Percentiles rank a stretch among this genome's conserved stretches.
phyloP scores from a whole-genome alignment of 2,797 vertebrate species.

The Malacoctenus gilli region DNA sequence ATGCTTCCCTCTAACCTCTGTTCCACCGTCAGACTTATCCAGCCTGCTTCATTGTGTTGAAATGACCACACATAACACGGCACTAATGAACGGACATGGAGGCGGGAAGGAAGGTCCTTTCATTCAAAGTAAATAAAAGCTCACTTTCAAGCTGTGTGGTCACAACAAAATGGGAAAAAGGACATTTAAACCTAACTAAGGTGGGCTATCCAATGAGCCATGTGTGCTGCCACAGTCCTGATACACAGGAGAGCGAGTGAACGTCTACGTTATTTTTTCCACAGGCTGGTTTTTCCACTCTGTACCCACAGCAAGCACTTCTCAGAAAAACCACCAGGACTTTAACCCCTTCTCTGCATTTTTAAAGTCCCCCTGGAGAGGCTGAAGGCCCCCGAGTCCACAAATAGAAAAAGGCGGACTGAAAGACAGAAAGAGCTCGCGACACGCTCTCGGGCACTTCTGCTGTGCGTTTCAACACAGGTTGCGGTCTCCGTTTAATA shows the following conservation, averaged over 20 bases:
- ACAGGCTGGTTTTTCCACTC: constrained; percentile 22
- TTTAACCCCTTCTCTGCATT: constrained; percentile 42
- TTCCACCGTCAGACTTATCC: constrained; percentile 4
- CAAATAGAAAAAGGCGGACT: constrained; percentile 23
- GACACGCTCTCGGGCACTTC: not conserved
- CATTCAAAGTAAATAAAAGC: too few relatives aligned
- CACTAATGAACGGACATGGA: not conserved
- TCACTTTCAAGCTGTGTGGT: too few relatives aligned
- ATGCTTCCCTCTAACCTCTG: constrained; percentile 16
- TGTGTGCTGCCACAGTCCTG: not conserved
- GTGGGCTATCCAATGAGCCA: not conserved
- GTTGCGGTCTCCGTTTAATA: constrained; percentile 36
- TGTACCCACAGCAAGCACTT: constrained; percentile 63
- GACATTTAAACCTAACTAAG: not conserved
- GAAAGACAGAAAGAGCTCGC: constrained; percentile 9
- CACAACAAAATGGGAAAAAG: not conserved
- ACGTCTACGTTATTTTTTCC: constrained; percentile 36
- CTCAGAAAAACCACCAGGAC: constrained; percentile 46
- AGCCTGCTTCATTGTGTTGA: constrained; percentile 2
- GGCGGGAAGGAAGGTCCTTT: not conserved
- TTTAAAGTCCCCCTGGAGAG: not conserved
- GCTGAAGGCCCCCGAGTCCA: constrained; percentile 4
- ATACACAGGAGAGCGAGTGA: constrained; percentile 25
- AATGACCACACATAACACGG: not conserved
- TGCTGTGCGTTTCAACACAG: constrained; percentile 7